Evolutionary conservation across 2,113 vertebrate genomes (phyloP), one percentile per base, ranked within the genome.

Genomic region (Cairina moschata): DNA sequence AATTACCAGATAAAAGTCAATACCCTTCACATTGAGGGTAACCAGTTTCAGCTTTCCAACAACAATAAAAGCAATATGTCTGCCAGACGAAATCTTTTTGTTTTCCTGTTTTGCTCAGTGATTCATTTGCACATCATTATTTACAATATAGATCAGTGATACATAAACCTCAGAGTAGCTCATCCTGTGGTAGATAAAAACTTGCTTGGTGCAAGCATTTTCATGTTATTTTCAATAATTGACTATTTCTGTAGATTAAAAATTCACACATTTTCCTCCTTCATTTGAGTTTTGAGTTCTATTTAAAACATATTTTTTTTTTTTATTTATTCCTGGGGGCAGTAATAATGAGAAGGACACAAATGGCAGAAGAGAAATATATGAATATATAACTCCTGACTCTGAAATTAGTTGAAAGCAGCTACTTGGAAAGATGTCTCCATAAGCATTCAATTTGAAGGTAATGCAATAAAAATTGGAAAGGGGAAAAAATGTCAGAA

Each of bases 1-100:
- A 31, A 74, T 2, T 50, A 3, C 0, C 15, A 75, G 29, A 40
- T 7, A 71, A 67, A n/a, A 26, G 16, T 0, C 14, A 3, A 11
- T 56, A 59, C 8, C 1, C 59, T 50, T 50, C 72, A 38, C 1
- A 3, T 71, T 71, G 38, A 74, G 44, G 32, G 7, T 12, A 59
- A 34, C 6, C 21, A 50, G 4, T 72, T 59, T 52, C 56, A 80
- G 8, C 17, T 86, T 85, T 86, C 44, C 44, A 60, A 29, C 26
- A 85, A 29, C 13, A 66, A 26, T 7, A 90, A 62, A 81, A 62
- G 0, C 36, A 78, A 83, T 81, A 46, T 11, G 1, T 28, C 25
- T 40, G 4, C 17, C 36, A 8, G 18, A 77, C 14, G 83, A 77
- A 44, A 44, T 42, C 0, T 34, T 60, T 79, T 31, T 63, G 3